These are phyloP conservation scores for Myrmophylax atrothorax DNA, from an alignment of 2,113 vertebrate genomes.

Conservation along the genomic window DNA sequence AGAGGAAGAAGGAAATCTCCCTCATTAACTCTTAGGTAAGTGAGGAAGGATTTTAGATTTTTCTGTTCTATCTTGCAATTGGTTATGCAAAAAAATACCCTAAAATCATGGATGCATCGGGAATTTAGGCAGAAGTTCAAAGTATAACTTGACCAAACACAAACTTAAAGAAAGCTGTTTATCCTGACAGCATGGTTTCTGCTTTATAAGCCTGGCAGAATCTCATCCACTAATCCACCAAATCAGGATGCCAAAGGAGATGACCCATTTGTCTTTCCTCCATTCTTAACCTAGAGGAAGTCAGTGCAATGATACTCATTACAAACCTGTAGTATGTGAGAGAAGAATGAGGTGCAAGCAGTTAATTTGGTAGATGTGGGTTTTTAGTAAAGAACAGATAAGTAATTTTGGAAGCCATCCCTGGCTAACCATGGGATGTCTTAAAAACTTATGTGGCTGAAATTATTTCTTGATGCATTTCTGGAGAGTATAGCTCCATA, in stretches of 20 bases:
- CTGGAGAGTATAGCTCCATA: background rate
- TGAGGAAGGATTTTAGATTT: background rate
- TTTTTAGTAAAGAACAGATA: background rate
- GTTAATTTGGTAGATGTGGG: background rate
- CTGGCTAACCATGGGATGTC: fast-evolving
- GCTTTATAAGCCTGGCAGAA: background rate
- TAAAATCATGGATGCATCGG: background rate
- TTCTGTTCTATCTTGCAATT: background rate
- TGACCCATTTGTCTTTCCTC: background rate
- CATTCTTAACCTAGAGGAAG: background rate
- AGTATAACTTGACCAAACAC: background rate
- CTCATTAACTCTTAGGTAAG: background rate
- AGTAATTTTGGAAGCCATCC: background rate
- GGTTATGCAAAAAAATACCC: background rate
- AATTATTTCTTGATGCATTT: background rate
- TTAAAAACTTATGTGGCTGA: background rate
- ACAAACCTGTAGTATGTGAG: background rate
- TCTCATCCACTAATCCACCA: background rate
- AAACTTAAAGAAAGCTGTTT: background rate
- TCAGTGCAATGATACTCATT: background rate
- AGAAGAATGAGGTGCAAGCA: background rate
- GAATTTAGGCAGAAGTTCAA: background rate
- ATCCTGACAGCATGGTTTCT: background rate
- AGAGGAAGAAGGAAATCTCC: background rate
- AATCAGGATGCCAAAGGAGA: background rate